Base-by-base conservation (phyloP, 1,140 invertebrate genomes). In the Pectinophora gossypiella region DNA sequence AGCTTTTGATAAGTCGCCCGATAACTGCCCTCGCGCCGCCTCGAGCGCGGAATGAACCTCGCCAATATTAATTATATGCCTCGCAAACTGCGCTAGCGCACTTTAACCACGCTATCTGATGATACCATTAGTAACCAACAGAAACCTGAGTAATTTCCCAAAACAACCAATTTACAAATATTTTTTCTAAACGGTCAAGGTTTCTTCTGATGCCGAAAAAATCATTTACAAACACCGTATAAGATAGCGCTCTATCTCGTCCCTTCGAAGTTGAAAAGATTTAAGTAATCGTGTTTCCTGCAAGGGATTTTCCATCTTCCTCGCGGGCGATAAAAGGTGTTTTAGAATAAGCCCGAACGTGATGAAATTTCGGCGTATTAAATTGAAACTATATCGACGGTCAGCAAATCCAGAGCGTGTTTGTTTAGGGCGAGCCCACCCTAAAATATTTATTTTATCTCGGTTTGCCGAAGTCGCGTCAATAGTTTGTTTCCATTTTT, bases 391-490 rank as follows among this genome's bases (percentile, higher is more conserved):
- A 78, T 82, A 82, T 82, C 83, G 77, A 57, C 78, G 76, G 81
- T 85, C 84, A 84, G 81, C 81, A 84, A 86, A 85, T 85, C 78
- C 68, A 61, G 64, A 61, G 70, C 64, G 56, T 87, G 84, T 87
- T 85, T 87, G 76, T 84, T 85, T 85, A 87, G 84, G 82, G 67
- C 72, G 71, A 68, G 72, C 68, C 79, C 81, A 82, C 84, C 84
- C 84, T 79, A 81, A 87, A 82, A 87, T 87, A 87, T 87, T 87
- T 85, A 85, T 82, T 82, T 78, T 85, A 79, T 82, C 80, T 82
- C 51, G 81, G 83, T 84, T 85, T 85, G 81, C 79, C 81, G 81
- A 77, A 80, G 72, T 80, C 76, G 69, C 82, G 78, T 81, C 81
- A 80, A 86, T 80, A 80, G 76, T 75, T 84, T 78, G 73, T 82